Percentiles rank a stretch among this genome's conserved stretches.
Conservation (phyloP, 64 coral and sea anemone genomes). For the Porites lutea region DNA sequence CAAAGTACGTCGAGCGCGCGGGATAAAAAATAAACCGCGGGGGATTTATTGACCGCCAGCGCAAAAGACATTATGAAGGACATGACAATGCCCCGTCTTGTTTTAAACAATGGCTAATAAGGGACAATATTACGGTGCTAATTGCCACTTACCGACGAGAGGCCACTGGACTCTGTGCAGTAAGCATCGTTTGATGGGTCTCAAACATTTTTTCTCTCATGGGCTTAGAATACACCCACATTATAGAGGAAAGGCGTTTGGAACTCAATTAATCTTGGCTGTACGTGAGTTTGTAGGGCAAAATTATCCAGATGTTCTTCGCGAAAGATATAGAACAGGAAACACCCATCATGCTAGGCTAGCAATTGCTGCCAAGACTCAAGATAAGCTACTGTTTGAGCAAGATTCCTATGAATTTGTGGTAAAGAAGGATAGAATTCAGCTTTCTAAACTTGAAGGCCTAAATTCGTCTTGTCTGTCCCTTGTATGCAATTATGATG, state of each 20-base stretch:
- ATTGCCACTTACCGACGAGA: not conserved
- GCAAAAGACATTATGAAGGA: not conserved
- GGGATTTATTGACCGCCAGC: no score
- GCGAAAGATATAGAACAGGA: not conserved
- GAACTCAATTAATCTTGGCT: not conserved
- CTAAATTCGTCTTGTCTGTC: not conserved
- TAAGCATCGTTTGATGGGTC: not conserved
- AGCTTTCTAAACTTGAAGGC: not conserved
- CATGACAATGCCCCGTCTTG: not conserved
- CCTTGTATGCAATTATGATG: not conserved
- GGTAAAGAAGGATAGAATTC: not conserved
- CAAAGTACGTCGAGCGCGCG: no score
- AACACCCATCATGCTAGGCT: not conserved
- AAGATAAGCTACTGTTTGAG: not conserved
- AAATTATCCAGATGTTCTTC: not conserved
- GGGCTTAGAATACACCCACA: not conserved
- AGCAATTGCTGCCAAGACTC: not conserved
- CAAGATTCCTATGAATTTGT: not conserved
- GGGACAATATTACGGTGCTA: not conserved
- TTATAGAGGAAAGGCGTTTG: not conserved
- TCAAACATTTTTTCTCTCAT: not conserved
- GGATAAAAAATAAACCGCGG: no score
- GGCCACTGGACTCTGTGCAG: not conserved
- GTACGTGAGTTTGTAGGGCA: not conserved
- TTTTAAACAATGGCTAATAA: slow-evolving; percentile 1